Evolutionary conservation across 2,113 vertebrate species (phyloP), one percentile per base, ranked within the genome.

Genomic region (Rhombomys opimus): DNA sequence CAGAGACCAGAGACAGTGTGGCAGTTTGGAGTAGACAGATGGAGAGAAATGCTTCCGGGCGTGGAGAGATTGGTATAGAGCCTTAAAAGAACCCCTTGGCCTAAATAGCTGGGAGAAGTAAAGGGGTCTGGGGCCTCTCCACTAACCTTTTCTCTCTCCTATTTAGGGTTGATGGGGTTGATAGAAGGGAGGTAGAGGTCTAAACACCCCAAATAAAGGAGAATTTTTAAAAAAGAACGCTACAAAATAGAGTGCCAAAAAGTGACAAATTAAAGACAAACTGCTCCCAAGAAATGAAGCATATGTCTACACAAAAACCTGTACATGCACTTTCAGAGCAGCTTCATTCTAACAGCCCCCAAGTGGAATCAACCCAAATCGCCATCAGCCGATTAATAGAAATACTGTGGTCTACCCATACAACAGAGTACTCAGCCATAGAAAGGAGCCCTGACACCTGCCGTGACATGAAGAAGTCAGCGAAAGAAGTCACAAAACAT

Each of bases 391-490:
- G 41, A 38, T 20, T 23, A 30, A 80, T 4, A 38, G n/a, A n/a
- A 27, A 57, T 54, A 54, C 27, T 0, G 15, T 15, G 38, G 25
- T 25, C 22, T 9, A 5, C 13, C 27, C 15, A 75, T 7, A 67
- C 10, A 12, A 54, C 0, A 25, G 46, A 52, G 3, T 17, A 5
- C 35, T 76, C 59, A 27, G 61, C 30, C 68, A 59, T 1, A 7
- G 25, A 67, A 32, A 73, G n/a, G 17, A 32, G 41, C 1, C 1
- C 11, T 9, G n/a, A 65, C 5, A 35, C 4, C 18, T 0, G 4
- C 35, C 5, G 3, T 13, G 17, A 7, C 18, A 12, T 0, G 35
- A n/a, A 46, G 3, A 30, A 86, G 7, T n/a, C 2, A 18, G 67
- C 18, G 41, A 87, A 4, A 2, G 15, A 35, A 67, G 50, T 15